Evolutionary conservation across 2,888 invertebrate genomes (phyloP), one percentile per base, ranked within the genome.

Genomic region (Mythimna albipuncta): DNA sequence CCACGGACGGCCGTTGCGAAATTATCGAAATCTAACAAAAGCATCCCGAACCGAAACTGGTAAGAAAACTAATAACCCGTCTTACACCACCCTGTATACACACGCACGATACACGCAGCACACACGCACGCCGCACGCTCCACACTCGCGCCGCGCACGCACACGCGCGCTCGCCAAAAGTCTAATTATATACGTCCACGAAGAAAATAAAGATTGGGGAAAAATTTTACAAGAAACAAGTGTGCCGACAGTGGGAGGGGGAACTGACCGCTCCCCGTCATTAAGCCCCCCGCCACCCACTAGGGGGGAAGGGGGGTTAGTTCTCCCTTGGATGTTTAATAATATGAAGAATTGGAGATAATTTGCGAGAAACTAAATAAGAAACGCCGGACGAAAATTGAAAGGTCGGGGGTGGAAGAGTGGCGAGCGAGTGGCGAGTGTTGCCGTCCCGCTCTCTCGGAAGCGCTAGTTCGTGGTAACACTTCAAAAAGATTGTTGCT

Each of bases 301-400:
- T 76, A 79, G 89, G 88, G 93, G 72, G 41, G 72, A 32, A 73
- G 72, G 72, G 93, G 89, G 93, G 93, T 90, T 93, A 94, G 93
- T 93, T 94, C 93, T 93, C 93, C 95, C 95, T 85, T 87, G 91
- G 95, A 95, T 96, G 96, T 96, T 96, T 96, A 96, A 96, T 96
- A 96, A 96, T 96, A 96, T 96, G 96, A 96, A 96, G 96, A 96
- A 96, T 96, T 96, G 96, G 96, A 95, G 96, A 96, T 96, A 96
- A 96, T 96, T 96, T 96, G 96, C 96, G 96, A 95, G 95, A 96
- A 96, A 96, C 96, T 96, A 96, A 96, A 96, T 96, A 96, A 96
- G 96, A 95, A 96, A 95, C 95, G 95, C 90, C 91, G 93, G 93
- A 92, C 94, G 95, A 95, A 95, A 96, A 96, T 95, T 96, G 95